Evolutionary conservation across 2,797 vertebrate species (phyloP).

Genomic region (Xenops minutus): DNA sequence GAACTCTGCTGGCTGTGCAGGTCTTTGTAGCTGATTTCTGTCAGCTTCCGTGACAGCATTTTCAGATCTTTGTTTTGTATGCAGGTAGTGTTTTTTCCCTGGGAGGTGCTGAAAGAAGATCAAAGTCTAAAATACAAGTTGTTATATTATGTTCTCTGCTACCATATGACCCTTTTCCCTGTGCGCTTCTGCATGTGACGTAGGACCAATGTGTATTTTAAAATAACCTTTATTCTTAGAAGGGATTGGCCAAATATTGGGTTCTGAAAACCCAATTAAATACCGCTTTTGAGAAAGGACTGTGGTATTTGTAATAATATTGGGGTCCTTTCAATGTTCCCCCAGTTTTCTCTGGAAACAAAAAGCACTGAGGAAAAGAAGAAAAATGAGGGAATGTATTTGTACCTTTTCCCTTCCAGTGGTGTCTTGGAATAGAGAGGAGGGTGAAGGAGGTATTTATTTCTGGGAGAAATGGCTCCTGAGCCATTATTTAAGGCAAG

Average conservation of each 20-base stretch:
- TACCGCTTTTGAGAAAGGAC: neutral
- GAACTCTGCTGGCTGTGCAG: neutral
- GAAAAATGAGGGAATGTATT: neutral
- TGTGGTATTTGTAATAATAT: neutral
- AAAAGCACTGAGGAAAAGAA: neutral
- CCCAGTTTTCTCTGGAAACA: neutral
- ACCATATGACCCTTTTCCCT: neutral
- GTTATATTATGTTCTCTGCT: rapidly evolving
- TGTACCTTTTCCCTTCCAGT: neutral
- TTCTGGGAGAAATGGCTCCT: neutral
- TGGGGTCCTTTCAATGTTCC: neutral
- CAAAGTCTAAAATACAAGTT: neutral
- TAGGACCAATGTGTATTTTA: neutral
- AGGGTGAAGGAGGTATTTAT: neutral
- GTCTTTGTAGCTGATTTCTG: neutral
- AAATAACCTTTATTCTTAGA: neutral
- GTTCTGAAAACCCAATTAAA: neutral
- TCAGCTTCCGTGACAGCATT: neutral
- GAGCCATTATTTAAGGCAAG: neutral
- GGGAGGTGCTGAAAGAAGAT: neutral
- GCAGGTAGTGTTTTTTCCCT: neutral
- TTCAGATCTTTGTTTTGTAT: neutral
- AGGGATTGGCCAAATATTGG: neutral
- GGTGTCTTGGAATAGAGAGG: neutral
- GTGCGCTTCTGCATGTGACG: rapidly evolving